Evolutionary conservation across 2,113 vertebrate species (phyloP).

Genomic region (Takifugu flavidus): DNA sequence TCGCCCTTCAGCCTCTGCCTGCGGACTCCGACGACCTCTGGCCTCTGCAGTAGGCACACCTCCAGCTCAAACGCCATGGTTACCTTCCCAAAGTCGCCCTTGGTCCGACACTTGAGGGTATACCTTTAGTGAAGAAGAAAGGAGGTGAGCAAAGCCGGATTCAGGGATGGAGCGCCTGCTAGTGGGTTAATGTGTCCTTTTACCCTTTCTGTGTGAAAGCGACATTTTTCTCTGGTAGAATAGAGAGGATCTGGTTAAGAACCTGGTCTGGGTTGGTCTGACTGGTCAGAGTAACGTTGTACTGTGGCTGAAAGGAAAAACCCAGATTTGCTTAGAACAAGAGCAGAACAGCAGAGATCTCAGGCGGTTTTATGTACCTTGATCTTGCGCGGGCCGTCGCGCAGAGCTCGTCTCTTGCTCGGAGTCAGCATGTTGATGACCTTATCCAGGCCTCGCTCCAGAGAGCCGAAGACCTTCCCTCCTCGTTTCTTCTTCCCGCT

Average conservation of each 20-base stretch:
- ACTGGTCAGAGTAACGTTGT: slow-evolving; percentile 88
- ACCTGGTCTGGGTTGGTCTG: slow-evolving; percentile 86
- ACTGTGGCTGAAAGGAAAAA: slow-evolving; percentile 78
- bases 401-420: slow-evolving; percentile 79
- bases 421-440: slow-evolving; percentile 92
- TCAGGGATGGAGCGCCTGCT: not conserved
- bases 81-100: slow-evolving; percentile 87
- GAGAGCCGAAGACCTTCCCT: slow-evolving; percentile 85
- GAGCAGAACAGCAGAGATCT: not conserved
- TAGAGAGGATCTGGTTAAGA: slow-evolving; percentile 81
- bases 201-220: slow-evolving; percentile 91
- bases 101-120: slow-evolving; percentile 85
- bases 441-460: slow-evolving; percentile 92
- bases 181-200: slow-evolving; percentile 30
- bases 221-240: slow-evolving; percentile 84
- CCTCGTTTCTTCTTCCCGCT: slow-evolving; percentile 85
- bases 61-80: slow-evolving; percentile 92
- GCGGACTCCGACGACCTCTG: slow-evolving; percentile 82
- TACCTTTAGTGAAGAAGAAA: slow-evolving; percentile 73
- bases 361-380: slow-evolving; percentile 69
- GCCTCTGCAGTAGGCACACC: slow-evolving; percentile 85
- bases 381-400: slow-evolving; percentile 80
- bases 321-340: not conserved
- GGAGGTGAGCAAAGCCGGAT: not conserved
- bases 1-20: slow-evolving; percentile 91